Conservation (phyloP, 64 coral and sea anemone species). For the Dendrophyllia cribrosa region DNA sequence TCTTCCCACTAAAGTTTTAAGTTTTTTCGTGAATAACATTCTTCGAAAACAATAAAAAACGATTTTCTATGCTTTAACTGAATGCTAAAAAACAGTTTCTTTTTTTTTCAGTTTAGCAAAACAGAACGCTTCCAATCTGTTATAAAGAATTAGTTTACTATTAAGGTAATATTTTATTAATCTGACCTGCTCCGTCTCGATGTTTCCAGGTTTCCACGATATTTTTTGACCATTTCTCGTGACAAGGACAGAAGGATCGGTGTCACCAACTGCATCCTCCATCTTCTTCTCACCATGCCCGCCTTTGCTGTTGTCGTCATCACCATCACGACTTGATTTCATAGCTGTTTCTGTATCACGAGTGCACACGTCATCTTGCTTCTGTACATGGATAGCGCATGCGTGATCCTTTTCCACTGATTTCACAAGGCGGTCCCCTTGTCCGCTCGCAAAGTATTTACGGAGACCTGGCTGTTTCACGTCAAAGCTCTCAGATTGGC, state of each 20-base stretch:
- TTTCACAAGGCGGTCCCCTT: slow-evolving; percentile 31
- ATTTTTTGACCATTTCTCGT: background rate
- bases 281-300: background rate
- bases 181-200: slow-evolving; percentile 6
- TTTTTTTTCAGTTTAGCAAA: no score
- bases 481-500: background rate
- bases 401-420: slow-evolving; percentile 31
- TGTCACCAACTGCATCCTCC: background rate
- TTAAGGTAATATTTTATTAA: no score
- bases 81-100: no score
- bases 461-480: slow-evolving; percentile 44
- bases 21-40: no score
- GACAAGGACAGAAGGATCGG: background rate
- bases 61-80: no score
- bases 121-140: no score
- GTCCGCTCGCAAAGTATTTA: slow-evolving; percentile 14
- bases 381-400: slow-evolving; percentile 15
- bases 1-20: no score
- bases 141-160: no score
- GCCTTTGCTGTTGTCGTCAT: background rate
- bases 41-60: no score
- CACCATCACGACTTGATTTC: background rate
- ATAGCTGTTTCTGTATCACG: background rate
- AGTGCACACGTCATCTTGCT: background rate
- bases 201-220: background rate